Base-by-base conservation (phyloP, 2,888 invertebrate genomes). In the Synergus japonicus region DNA sequence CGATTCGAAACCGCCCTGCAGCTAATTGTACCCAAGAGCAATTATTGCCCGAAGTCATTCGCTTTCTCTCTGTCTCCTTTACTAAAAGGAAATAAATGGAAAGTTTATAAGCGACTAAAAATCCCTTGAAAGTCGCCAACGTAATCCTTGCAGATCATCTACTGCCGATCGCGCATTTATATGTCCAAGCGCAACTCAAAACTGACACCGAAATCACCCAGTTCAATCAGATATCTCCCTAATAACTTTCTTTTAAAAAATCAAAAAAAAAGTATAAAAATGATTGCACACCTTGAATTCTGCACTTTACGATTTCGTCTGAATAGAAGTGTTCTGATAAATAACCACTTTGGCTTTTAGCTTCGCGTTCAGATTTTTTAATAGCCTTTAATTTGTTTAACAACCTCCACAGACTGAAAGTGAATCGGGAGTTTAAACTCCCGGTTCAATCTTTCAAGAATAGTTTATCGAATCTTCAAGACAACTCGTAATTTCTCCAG, bases 31-130 rank as follows among this genome's bases (percentile, higher is more conserved):
- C 46, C 29, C 49, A 49, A n/a, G 29, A 49, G 69, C 49, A 69
- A 69, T 69, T 69, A 69, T 69, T 69, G 49, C 10, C 69, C 9
- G 22, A 69, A 37, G 49, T 69, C 22, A 18, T 13, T 49, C 69
- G 49, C 69, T 69, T 69, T 69, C 69, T 46, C 69, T 69, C 69
- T 49, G 69, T 69, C 69, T 69, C 69, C 69, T 49, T 69, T 49
- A 29, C 46, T 69, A 54, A 54, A 69, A 37, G 37, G n/a, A 69
- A 69, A 49, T 69, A 69, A 69, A 69, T 49, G 49, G 46, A 69
- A 69, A 69, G 69, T 69, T 69, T 15, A 49, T 69, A 69, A 66
- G 66, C n/a, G 43, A 44, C 66, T 46, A 22, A 69, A 54, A 69
- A 49, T 46, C 49, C 49, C 46, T 12, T 67, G 67, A 67, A 49